Conservation (phyloP, 2,888 invertebrate species). For the Lithophane semibrunnea region DNA sequence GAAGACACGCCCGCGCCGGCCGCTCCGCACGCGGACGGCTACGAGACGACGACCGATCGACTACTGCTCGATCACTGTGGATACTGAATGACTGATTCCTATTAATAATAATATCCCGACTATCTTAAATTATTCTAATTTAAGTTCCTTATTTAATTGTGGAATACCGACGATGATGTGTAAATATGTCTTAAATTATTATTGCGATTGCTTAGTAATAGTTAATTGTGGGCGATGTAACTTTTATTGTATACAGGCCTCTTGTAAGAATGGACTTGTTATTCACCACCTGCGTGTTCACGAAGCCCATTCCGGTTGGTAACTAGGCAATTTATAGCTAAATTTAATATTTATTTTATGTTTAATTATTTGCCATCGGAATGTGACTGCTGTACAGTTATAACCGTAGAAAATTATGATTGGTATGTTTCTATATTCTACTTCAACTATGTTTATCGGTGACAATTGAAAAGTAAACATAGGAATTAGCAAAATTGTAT, state of each 20-base stretch:
- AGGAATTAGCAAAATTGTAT: slow-evolving; percentile 61
- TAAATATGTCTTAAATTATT: slow-evolving; percentile 89
- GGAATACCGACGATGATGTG: slow-evolving; percentile 84
- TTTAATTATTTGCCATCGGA: slow-evolving; percentile 89
- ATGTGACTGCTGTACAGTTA: slow-evolving; percentile 89
- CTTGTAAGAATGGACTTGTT: slow-evolving; percentile 87
- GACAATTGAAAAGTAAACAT: slow-evolving; percentile 51
- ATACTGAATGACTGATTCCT: slow-evolving; percentile 89
- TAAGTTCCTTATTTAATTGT: slow-evolving; percentile 88
- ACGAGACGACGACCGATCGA: slow-evolving; percentile 78
- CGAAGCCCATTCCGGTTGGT: slow-evolving; percentile 89
- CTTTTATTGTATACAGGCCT: slow-evolving; percentile 78
- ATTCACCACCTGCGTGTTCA: slow-evolving; percentile 90
- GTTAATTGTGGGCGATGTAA: slow-evolving; percentile 81
- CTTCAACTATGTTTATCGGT: slow-evolving; percentile 58
- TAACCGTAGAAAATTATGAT: slow-evolving; percentile 83
- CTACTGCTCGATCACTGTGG: slow-evolving; percentile 80
- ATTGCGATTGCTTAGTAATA: slow-evolving; percentile 88
- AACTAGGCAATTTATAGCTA: slow-evolving; percentile 89
- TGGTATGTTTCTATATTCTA: slow-evolving; percentile 75
- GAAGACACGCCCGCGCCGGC: slow-evolving; percentile 58
- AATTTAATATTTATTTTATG: slow-evolving; percentile 86
- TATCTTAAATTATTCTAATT: slow-evolving; percentile 88
- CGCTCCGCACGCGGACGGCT: slow-evolving; percentile 63
- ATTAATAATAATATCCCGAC: slow-evolving; percentile 87